Evolutionary conservation across 2,113 vertebrate species (phyloP), one percentile per base, ranked within the genome.

Genomic region (Coryphaenoides rupestris): DNA sequence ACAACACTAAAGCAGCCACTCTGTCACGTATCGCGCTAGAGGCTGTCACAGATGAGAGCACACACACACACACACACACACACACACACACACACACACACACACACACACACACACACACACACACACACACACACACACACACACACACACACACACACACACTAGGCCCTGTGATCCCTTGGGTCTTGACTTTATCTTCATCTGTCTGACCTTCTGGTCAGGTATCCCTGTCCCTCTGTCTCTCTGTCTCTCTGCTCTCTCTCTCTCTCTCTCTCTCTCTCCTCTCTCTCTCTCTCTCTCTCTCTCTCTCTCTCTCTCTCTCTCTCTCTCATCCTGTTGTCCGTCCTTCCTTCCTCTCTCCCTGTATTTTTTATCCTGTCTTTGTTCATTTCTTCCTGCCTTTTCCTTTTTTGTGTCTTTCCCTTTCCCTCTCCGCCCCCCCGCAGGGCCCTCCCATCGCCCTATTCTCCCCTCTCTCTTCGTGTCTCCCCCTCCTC

Each of bases 101-200:
- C 21, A 24, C 55, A 24, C 55, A 5, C 55, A 56, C 55, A 21
- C 53, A 21, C 19, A 9, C 3, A 13, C 19, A 21, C 19, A 21
- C 53, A 21, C 19, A 21, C 19, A 56, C 21, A 56, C 55, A 55
- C 52, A 55, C 21, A 55, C 54, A 56, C 55, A 56, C 21, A 56
- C 21, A 56, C 15, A 56, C 21, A 56, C 55, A 24, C 21, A 22
- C 21, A 55, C 21, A 55, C 21, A 5, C 15, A 55, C 21, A 22
- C 54, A 22, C 15, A 55, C 54, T 13, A 21, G 21, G 53, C 13
- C 16, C n/a, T 17, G 17, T 50, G n/a, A 17, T 3, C 16, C 49
- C 49, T 40, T 40, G 47, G 47, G 15, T 50, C n/a, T 16, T 50
- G n/a, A 50, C 47, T 50, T 50, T n/a, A 50, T 50, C 47, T 50